phyloP scores from a whole-genome alignment of 2,797 vertebrate genomes.

The Coccyzus lansbergi region DNA sequence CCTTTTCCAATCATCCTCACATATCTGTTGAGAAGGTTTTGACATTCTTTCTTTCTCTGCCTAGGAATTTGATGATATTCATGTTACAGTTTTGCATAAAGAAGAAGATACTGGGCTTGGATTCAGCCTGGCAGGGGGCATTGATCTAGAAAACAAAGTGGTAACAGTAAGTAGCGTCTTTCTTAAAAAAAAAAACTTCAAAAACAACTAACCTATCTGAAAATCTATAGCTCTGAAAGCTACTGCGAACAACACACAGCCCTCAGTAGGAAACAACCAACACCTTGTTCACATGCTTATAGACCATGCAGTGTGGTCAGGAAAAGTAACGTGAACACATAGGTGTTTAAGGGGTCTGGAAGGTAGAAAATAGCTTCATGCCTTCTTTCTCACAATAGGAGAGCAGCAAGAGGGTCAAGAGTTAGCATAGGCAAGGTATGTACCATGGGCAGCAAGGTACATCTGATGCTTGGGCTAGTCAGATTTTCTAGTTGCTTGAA shows the following conservation, averaged over 20 bases:
- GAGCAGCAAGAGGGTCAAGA: neutral
- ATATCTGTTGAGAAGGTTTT: neutral
- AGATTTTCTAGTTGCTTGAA: neutral
- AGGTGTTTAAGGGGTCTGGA: neutral
- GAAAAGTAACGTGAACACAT: neutral
- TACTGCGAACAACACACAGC: neutral
- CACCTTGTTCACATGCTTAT: accelerated
- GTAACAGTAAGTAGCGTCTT: constrained; percentile 83
- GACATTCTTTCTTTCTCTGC: neutral
- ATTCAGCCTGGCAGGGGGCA: constrained; percentile 93
- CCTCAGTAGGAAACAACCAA: neutral
- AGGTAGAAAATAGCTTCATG: neutral
- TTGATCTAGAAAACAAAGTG: constrained; percentile 90
- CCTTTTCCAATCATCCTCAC: neutral
- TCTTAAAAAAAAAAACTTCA: neutral
- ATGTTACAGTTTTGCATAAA: constrained; percentile 92
- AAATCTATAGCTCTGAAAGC: neutral
- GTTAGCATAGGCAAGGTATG: accelerated
- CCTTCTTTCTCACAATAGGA: neutral
- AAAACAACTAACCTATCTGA: neutral
- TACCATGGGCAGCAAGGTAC: accelerated
- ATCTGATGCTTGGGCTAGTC: neutral
- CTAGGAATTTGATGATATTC: constrained; percentile 91
- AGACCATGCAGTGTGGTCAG: neutral
- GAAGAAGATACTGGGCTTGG: constrained; percentile 91